Conservation (phyloP, 2,888 invertebrate species). For the Folsomia manolachei region DNA sequence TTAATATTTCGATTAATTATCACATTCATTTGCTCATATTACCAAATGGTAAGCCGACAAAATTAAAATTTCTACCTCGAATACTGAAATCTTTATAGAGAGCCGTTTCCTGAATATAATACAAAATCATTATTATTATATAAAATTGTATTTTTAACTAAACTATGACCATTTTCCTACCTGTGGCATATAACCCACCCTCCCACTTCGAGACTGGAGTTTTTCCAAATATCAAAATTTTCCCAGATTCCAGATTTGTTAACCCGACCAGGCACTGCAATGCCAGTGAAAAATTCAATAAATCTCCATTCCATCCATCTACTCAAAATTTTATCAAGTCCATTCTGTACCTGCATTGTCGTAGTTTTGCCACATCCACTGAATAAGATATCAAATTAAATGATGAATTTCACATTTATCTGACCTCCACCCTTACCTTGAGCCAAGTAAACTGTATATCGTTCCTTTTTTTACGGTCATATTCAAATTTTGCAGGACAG, state of each 20-base stretch:
- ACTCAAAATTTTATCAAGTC: too few species aligned
- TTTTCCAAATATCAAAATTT: constrained; percentile 54
- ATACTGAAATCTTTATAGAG: background rate
- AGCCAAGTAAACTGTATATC: constrained; percentile 81
- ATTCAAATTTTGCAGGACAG: constrained; percentile 23
- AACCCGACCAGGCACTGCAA: constrained; percentile 53
- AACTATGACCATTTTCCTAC: constrained; percentile 17
- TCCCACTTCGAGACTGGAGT: constrained; percentile 53
- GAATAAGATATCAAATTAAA: too few species aligned
- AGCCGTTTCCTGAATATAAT: background rate
- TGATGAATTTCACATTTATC: too few species aligned
- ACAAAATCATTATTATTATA: too few species aligned
- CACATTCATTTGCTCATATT: too few species aligned
- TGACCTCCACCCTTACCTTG: too few species aligned
- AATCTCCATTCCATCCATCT: too few species aligned
- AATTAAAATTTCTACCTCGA: too few species aligned
- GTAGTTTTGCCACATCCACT: too few species aligned
- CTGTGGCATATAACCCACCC: constrained; percentile 57
- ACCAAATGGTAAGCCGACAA: too few species aligned
- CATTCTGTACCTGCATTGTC: background rate
- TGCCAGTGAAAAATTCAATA: too few species aligned
- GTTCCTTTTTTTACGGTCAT: constrained; percentile 30
- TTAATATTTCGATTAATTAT: constrained; percentile 31
- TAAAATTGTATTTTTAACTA: background rate
- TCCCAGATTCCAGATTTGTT: constrained; percentile 53